Evolutionary conservation across 2,888 invertebrate genomes (phyloP), one percentile per base, ranked within the genome.

Genomic region (Panopea generosa): DNA sequence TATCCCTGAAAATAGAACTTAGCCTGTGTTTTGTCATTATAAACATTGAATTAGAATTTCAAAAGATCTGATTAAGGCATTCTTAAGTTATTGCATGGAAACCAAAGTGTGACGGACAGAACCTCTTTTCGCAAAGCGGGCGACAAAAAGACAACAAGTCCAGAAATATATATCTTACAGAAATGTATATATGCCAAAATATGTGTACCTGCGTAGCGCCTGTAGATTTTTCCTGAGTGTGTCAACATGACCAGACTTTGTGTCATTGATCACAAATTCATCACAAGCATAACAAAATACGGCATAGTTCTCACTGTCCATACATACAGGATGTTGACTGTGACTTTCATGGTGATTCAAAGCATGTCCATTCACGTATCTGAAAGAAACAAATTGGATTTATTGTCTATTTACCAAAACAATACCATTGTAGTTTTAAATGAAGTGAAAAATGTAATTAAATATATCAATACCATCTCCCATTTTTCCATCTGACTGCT

Each of bases 301-400:
- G 60, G 96, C 95, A 87, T 94, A 95, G 86, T 94, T 95, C 89
- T 95, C 95, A 92, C 95, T 96, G 91, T 96, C 96, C 93, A 97
- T 95, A 91, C 96, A 96, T 52, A 96, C 94, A 86, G 95, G 94
- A 90, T 96, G 96, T 82, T 94, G 69, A 22, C 59, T 61, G 20
- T 63, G 61, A 87, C 94, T 94, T 67, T 94, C 94, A 74, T 95
- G 95, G 93, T 97, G 96, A 81, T 94, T 93, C 84, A 95, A 94
- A 24, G 96, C 96, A 93, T 97, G 96, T 9, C 95, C 96, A 81
- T 95, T 95, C 70, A 96, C 94, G 91, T 96, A 96, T 62, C 96
- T 93, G 77, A 14, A 22, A 43, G 20, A 55, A 11, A n/a, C 16
- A 40, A 40, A 40, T 16, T 40, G 7, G 7, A 22, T 22, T 52